Conservation (phyloP, 2,113 vertebrate species). For the Microtus richardsoni region DNA sequence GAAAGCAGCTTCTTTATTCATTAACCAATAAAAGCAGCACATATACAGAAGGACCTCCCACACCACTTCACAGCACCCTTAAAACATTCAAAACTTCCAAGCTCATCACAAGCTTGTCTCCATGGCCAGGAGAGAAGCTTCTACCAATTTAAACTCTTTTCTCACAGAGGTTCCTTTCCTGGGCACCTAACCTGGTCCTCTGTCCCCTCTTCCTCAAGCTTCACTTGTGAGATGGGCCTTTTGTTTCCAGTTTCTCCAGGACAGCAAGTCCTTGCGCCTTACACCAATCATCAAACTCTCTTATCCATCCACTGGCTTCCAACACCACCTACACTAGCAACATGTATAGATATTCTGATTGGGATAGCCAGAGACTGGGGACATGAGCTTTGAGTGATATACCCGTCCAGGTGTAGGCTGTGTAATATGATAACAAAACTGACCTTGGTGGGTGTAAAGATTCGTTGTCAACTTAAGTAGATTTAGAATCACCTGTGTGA, state of each 20-base stretch:
- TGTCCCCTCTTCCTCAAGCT: not conserved
- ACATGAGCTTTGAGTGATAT: fast-evolving
- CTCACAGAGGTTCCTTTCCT: not conserved
- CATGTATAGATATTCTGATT: not conserved
- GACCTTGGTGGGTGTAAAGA: not conserved
- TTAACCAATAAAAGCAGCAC: too few relatives aligned
- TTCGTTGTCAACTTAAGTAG: too few relatives aligned
- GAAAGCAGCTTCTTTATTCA: too few relatives aligned
- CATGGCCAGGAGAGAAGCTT: not conserved
- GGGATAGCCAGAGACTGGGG: too few relatives aligned
- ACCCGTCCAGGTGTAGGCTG: not conserved
- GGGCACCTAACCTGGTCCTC: not conserved
- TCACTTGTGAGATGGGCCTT: not conserved
- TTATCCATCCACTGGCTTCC: too few relatives aligned
- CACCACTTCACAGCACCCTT: not conserved
- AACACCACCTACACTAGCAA: not conserved
- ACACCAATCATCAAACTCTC: not conserved
- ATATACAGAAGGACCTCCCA: too few relatives aligned
- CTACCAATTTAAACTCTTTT: not conserved
- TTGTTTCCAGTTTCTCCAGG: not conserved
- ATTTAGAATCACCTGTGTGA: not conserved
- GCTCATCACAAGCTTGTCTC: not conserved
- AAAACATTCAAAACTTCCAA: not conserved
- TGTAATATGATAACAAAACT: not conserved
- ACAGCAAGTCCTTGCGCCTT: not conserved